These are phyloP conservation scores for Chelidonichthys spinosus DNA, from an alignment of 2,797 vertebrate genomes.

Conservation along the genomic window DNA sequence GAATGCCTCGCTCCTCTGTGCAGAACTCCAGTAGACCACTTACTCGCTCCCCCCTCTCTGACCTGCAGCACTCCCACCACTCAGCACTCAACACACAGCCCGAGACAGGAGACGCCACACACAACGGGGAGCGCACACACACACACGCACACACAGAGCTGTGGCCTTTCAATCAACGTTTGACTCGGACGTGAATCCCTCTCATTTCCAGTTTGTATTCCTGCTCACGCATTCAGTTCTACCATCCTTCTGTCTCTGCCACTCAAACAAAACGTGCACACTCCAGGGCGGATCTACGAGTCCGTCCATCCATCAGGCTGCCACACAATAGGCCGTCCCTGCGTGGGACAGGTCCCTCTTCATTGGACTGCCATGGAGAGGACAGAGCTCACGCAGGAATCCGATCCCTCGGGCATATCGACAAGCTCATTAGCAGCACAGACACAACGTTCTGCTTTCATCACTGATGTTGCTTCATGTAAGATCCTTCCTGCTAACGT, in stretches of 20 bases:
- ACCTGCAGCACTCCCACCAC: constrained; percentile 44
- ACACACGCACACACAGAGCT: constrained; percentile 3
- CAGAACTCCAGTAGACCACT: constrained; percentile 39
- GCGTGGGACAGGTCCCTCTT: constrained; percentile 54
- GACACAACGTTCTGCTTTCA: constrained; percentile 16
- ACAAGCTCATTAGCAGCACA: constrained; percentile 22
- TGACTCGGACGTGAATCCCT: constrained; percentile 6
- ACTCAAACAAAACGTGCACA: background rate
- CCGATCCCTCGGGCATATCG: constrained; percentile 45
- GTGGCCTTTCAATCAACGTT: background rate
- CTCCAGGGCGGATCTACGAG: background rate
- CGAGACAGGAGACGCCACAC: constrained; percentile 28
- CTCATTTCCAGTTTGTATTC: constrained; percentile 9
- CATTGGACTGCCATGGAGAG: constrained; percentile 67
- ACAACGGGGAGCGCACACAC: constrained; percentile 8
- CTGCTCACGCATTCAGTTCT: background rate
- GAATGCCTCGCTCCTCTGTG: background rate
- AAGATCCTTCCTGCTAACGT: background rate
- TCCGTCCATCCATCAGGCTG: constrained; percentile 67
- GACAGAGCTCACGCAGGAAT: constrained; percentile 61
- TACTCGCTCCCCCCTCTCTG: constrained; percentile 31
- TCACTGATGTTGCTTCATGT: background rate
- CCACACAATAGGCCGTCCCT: constrained; percentile 57
- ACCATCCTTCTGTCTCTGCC: background rate
- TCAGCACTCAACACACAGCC: constrained; percentile 38